These are phyloP conservation scores for Aleiodes alternator DNA, from an alignment of 2,888 invertebrate genomes.

Conservation along the genomic window DNA sequence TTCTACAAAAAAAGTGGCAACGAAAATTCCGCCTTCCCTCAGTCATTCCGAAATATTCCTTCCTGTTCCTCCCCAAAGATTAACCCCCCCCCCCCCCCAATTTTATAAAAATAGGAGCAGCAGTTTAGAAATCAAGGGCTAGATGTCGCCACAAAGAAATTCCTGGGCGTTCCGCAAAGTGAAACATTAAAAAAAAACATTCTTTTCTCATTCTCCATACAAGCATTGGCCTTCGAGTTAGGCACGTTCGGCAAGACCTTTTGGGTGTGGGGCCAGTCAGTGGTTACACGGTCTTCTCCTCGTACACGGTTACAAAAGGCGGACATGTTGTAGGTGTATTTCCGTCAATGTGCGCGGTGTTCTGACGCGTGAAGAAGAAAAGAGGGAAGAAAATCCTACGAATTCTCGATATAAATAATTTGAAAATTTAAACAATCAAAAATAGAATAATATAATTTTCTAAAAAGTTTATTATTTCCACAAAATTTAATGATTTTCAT, in stretches of 20 bases:
- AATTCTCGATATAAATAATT: not conserved
- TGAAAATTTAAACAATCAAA: conserved; percentile 3
- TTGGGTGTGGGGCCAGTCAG: conserved; percentile 33
- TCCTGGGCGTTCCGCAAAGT: conserved; percentile 28
- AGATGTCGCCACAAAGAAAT: not conserved
- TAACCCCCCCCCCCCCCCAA: too few species aligned
- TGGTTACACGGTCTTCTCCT: conserved; percentile 18
- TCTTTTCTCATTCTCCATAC: not conserved
- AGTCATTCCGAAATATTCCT: too few species aligned
- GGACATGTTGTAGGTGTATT: conserved; percentile 70
- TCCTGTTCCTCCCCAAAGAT: too few species aligned
- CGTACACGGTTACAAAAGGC: conserved; percentile 50
- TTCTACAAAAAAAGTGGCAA: too few species aligned
- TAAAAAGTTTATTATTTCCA: not conserved
- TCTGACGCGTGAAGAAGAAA: conserved; percentile 62
- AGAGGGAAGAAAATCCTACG: not conserved
- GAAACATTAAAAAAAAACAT: too few species aligned
- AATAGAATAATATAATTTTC: not conserved
- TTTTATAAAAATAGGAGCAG: not conserved
- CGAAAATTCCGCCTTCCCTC: too few species aligned
- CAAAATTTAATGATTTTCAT: not conserved
- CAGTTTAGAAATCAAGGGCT: not conserved
- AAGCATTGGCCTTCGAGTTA: not conserved
- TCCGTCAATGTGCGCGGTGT: conserved; percentile 64
- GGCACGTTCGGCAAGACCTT: not conserved